phyloP scores from a whole-genome alignment of 2,797 vertebrate genomes.

The Cuniculus paca region DNA sequence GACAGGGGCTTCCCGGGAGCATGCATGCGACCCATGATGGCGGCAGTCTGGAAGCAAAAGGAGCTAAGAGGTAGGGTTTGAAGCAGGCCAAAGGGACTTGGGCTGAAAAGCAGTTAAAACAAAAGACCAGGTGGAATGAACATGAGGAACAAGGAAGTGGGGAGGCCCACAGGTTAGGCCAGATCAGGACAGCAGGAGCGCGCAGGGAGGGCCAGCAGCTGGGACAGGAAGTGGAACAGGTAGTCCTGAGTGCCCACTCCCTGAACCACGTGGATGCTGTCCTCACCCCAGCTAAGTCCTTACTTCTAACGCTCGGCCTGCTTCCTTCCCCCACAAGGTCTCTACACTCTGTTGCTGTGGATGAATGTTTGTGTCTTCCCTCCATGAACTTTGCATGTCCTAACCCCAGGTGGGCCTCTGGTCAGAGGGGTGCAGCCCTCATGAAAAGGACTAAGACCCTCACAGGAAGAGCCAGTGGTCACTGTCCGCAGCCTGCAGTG shows the following conservation, averaged over 20 bases:
- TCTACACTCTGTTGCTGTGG: neutral
- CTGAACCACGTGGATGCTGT: accelerated
- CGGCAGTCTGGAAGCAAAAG: too few relatives aligned
- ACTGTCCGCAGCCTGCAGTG: neutral
- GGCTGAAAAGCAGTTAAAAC: neutral
- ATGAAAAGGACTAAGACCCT: neutral
- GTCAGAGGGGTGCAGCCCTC: neutral
- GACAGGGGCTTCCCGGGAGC: too few relatives aligned
- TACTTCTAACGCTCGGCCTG: neutral
- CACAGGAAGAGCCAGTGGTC: neutral
- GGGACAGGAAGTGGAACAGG: too few relatives aligned
- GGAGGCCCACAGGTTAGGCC: neutral
- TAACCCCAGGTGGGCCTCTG: neutral
- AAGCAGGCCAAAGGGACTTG: neutral
- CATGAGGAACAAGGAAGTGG: neutral
- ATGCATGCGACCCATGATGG: too few relatives aligned
- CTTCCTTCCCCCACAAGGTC: neutral
- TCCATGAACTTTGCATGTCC: neutral
- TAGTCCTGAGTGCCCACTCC: neutral
- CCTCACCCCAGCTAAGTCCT: neutral
- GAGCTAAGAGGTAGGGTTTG: neutral
- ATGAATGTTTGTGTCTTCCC: neutral
- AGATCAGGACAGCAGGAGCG: neutral
- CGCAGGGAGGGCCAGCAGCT: neutral
- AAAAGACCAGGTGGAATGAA: neutral